phyloP scores from a whole-genome alignment of 1,140 invertebrate species.

The Drosophila carrolli region DNA sequence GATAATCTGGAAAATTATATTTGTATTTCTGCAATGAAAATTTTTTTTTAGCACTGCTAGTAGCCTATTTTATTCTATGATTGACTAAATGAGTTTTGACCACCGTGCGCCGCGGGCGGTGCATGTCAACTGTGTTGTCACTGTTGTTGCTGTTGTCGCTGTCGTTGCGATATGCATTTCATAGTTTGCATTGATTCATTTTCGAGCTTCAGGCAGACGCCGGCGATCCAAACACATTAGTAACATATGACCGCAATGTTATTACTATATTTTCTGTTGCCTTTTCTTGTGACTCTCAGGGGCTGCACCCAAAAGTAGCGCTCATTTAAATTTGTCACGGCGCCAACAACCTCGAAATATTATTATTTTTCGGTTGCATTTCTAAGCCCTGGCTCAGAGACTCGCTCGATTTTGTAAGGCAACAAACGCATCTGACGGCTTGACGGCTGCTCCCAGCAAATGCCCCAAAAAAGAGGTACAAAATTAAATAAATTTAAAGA shows the following conservation, averaged over 20 bases:
- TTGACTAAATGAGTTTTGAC: neutral
- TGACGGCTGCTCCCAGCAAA: slow-evolving; percentile 50
- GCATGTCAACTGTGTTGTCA: slow-evolving; percentile 44
- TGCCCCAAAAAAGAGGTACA: slow-evolving; percentile 39
- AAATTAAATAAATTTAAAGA: slow-evolving; percentile 47
- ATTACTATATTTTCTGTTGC: slow-evolving; percentile 18
- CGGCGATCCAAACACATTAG: slow-evolving; percentile 41
- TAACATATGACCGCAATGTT: slow-evolving; percentile 36
- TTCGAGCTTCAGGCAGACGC: slow-evolving; percentile 38
- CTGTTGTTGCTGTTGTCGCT: slow-evolving; percentile 21
- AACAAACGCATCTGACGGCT: slow-evolving; percentile 53
- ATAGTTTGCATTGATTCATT: slow-evolving; percentile 62
- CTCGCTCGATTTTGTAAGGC: slow-evolving; percentile 20
- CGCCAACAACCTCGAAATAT: slow-evolving; percentile 42
- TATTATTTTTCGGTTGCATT: slow-evolving; percentile 52
- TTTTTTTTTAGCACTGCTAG: too few relatives aligned
- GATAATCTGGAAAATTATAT: too few relatives aligned
- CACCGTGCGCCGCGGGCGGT: slow-evolving; percentile 28
- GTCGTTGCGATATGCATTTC: slow-evolving; percentile 53
- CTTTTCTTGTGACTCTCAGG: slow-evolving; percentile 1
- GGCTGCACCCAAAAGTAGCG: slow-evolving; percentile 51
- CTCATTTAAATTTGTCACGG: slow-evolving; percentile 62
- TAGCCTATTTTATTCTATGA: too few relatives aligned
- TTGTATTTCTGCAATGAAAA: too few relatives aligned
- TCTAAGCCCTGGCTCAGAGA: slow-evolving; percentile 32